Evolutionary conservation across 2,797 vertebrate species (phyloP).

Genomic region (Diglossa cyanea): DNA sequence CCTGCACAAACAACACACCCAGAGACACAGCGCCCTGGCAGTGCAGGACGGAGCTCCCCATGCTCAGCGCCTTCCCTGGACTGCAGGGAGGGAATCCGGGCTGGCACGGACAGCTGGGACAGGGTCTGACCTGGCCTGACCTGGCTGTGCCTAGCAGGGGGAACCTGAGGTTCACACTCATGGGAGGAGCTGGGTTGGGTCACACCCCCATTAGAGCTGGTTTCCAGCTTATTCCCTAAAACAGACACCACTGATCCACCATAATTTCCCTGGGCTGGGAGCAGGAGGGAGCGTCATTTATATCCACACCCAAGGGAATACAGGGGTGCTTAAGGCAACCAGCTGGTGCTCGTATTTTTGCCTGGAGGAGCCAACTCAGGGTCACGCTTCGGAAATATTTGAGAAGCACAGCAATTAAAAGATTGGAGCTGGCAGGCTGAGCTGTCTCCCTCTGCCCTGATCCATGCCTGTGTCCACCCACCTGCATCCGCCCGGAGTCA

Average conservation of each 20-base stretch:
- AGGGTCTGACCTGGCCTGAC: background rate
- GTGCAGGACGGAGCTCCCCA: accelerated
- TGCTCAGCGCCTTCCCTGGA: background rate
- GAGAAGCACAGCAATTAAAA: background rate
- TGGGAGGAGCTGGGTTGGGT: background rate
- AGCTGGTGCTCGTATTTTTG: background rate
- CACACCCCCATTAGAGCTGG: background rate
- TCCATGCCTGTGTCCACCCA: background rate
- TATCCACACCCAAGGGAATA: background rate
- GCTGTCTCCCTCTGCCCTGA: background rate
- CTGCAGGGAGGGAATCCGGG: accelerated
- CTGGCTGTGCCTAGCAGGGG: background rate
- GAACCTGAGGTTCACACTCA: background rate
- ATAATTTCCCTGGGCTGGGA: background rate
- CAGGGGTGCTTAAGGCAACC: background rate
- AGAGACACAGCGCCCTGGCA: background rate
- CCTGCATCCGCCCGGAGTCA: background rate
- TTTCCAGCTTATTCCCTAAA: background rate
- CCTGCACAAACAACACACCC: background rate
- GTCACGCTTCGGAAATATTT: background rate
- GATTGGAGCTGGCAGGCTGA: background rate
- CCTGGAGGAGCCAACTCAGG: background rate
- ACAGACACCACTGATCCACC: background rate
- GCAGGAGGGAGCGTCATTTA: background rate
- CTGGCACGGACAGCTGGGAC: background rate